Evolutionary conservation across 1,140 invertebrate species (phyloP).

Genomic region (Papilio machaon): DNA sequence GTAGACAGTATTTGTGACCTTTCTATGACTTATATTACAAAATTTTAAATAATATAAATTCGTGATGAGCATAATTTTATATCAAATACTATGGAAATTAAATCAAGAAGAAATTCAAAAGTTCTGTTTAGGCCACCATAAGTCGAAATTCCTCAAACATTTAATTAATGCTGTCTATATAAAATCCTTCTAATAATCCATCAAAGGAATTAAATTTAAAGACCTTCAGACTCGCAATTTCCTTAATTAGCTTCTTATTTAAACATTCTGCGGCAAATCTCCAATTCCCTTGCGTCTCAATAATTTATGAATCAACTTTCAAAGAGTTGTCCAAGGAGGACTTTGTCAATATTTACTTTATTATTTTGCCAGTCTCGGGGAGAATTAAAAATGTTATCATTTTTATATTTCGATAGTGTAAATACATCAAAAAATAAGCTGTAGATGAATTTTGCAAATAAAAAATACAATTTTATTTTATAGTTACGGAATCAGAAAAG

Average conservation of each 20-base stretch:
- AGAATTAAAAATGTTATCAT: no score
- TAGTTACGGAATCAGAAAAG: no score
- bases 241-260: slow-evolving; percentile 21
- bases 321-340: neutral
- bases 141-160: slow-evolving; percentile 8
- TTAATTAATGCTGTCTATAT: slow-evolving; percentile 17
- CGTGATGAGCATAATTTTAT: neutral
- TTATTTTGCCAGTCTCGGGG: neutral
- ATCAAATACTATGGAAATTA: neutral
- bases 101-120: neutral
- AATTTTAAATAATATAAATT: neutral
- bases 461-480: no score
- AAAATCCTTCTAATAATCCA: slow-evolving; percentile 23
- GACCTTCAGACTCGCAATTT: slow-evolving; percentile 8
- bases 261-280: slow-evolving; percentile 16
- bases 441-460: neutral
- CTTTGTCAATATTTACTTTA: neutral
- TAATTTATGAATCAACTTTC: slow-evolving; percentile 11
- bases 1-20: no score
- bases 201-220: slow-evolving; percentile 27
- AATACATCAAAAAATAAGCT: no score
- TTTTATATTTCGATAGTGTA: no score
- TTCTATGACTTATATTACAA: no score
- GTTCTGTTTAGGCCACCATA: neutral
- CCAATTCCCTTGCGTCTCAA: neutral